Evolutionary conservation across 2,888 invertebrate genomes (phyloP).

Genomic region (Erannis defoliaria): DNA sequence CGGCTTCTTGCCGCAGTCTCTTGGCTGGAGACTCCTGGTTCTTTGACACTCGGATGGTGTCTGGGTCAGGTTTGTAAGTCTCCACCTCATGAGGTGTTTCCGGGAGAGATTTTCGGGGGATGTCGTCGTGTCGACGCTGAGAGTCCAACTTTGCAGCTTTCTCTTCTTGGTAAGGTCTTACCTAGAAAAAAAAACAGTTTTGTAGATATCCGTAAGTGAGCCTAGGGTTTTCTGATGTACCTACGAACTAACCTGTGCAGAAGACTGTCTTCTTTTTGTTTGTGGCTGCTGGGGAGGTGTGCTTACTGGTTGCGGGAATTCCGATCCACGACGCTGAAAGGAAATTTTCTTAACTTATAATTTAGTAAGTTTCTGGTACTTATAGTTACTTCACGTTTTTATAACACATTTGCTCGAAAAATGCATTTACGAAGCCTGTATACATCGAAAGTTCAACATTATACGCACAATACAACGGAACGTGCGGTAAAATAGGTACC

Average conservation of each 20-base stretch:
- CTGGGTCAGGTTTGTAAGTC: conserved; percentile 76
- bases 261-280: conserved; percentile 74
- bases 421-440: too few species aligned
- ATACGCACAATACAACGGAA: too few species aligned
- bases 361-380: too few species aligned
- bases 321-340: conserved; percentile 79
- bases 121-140: conserved; percentile 65
- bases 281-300: conserved; percentile 75
- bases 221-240: neutral
- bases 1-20: conserved; percentile 78
- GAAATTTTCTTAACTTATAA: too few species aligned
- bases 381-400: too few species aligned
- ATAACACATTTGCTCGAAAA: too few species aligned
- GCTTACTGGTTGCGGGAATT: conserved; percentile 79
- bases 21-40: conserved; percentile 79
- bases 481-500: too few species aligned
- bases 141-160: conserved; percentile 63
- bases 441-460: too few species aligned
- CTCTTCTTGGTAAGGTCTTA: conserved; percentile 74
- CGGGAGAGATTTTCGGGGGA: conserved; percentile 57
- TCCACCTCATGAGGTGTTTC: conserved; percentile 59
- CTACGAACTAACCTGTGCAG: conserved; percentile 75
- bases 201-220: too few species aligned
- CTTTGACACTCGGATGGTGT: conserved; percentile 74
- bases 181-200: too few species aligned